Conservation (phyloP, 2,888 invertebrate genomes). For the Synanthedon myopaeformis region DNA sequence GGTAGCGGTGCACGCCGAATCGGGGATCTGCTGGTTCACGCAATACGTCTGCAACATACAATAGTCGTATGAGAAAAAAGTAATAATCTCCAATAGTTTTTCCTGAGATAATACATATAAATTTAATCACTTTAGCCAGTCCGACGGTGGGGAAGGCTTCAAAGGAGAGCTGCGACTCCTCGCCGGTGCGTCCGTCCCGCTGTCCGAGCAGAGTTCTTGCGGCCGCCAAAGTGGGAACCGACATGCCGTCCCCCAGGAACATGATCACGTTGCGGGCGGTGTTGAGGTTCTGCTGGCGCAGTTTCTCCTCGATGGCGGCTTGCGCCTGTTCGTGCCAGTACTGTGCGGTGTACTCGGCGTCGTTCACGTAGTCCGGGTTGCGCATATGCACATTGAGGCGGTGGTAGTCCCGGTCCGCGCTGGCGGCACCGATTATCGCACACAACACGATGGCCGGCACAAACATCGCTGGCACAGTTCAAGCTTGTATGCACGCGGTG, state of each 20-base stretch:
- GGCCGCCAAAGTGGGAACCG: constrained; percentile 75
- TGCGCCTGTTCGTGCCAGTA: constrained; percentile 62
- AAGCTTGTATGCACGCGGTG: background rate
- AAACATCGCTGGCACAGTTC: background rate
- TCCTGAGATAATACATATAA: background rate
- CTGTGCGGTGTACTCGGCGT: constrained; percentile 14
- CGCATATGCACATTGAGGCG: background rate
- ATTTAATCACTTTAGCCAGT: constrained; percentile 69
- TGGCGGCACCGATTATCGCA: background rate
- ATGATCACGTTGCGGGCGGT: constrained; percentile 71
- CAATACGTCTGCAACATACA: constrained; percentile 60
- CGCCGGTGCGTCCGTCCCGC: constrained; percentile 61
- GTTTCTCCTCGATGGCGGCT: constrained; percentile 38
- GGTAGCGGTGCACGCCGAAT: constrained; percentile 79
- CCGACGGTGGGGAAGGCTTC: constrained; percentile 74
- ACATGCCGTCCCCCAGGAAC: constrained; percentile 84
- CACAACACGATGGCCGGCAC: background rate
- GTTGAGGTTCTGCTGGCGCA: constrained; percentile 20
- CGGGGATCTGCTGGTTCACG: constrained; percentile 74
- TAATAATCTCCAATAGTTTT: background rate
- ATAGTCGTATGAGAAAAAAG: background rate
- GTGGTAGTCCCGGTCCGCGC: background rate
- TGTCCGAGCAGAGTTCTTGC: constrained; percentile 76
- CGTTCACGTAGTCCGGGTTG: background rate
- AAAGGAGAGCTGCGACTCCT: constrained; percentile 71